Evolutionary conservation across 1,140 invertebrate genomes (phyloP), one percentile per base, ranked within the genome.

Genomic region (Lepidurus couesii): DNA sequence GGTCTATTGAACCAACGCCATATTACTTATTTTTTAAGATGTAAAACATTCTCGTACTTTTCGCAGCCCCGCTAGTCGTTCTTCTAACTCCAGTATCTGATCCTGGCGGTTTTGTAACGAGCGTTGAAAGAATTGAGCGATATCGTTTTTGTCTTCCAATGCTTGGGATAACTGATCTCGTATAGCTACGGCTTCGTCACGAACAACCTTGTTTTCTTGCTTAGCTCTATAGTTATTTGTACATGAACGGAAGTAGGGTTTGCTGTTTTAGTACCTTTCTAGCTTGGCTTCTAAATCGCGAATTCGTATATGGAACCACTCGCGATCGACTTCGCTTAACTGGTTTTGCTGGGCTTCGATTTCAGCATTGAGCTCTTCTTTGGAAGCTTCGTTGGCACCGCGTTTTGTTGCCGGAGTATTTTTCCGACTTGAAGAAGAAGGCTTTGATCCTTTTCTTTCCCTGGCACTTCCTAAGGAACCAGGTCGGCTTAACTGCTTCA

Each of bases 251-350:
- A n/a, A 10, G 45, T 47, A 47, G 45, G 7, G 10, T 11, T 47
- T 47, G 16, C 16, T 11, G 3, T 5, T 10, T 65, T n/a, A 10
- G 13, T 74, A 79, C 78, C 74, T 79, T 7, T 74, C 26, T 44
- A 79, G 34, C 73, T 79, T 79, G 6, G 47, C 65, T 75, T 79
- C 78, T 16, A 79, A 75, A 24, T 79, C 78, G 7, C 74, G 73
- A 13, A 75, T 79, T 16, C 78, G 78, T 34, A 79, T 79, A 21
- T 75, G 74, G 74, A 75, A 79, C 74, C 73, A 75, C 9, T 79
- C 78, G 4, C 78, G 3, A n/a, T 79, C 78, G 1, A 79, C 78
- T 34, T 79, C 78, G 21, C 10, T 79, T 13, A 79, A 74, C 24
- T 79, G 78, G 34, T 43, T 47, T 8, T 43, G 45, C 13, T 44